Evolutionary conservation across 2,113 vertebrate species (phyloP), one percentile per base, ranked within the genome.

Genomic region (Laticauda colubrina): DNA sequence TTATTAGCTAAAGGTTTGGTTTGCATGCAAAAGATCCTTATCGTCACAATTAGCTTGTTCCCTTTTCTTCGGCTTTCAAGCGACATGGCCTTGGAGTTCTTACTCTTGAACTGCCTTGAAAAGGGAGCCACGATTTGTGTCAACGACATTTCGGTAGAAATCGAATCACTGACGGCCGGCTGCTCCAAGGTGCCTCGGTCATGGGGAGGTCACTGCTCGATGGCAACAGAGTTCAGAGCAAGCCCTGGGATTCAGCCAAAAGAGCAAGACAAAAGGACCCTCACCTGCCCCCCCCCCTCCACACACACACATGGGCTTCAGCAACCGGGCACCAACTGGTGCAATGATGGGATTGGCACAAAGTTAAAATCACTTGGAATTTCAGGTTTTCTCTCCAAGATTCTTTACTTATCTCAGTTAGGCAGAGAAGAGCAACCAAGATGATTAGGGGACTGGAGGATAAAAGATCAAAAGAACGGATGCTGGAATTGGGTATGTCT

Each of bases 1-100:
- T 94, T 96, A 93, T 89, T 95, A 97, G 93, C 92, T 96, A 96
- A 96, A 96, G 95, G 92, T 95, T 93, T 6, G 55, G 94, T 95
- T 91, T 96, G 97, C 97, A 95, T 93, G 90, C 53, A 85, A 91
- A 92, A 89, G 51, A 93, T 89, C 93, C 1, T 92, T 93, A 0
- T 48, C 92, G 93, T 95, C 92, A 54, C 93, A 93, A 91, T 51
- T 91, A 55, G 0, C 91, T 95, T 89, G 92, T 94, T 87, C 8
- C 0, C 90, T 87, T 95, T 89, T 59, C 94, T 94, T 55, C 90
- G 61, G 87, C 92, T 94, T 94, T 90, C 93, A 86, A 94, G 92
- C 93, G 90, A 92, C 90, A 92, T 21, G 92, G 94, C 92, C 94
- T 93, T 39, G 2, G 0, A 14, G 87, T 89, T 9, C 0, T 56